Evolutionary conservation across 2,797 vertebrate species (phyloP).

Genomic region (Lithobates pipiens): DNA sequence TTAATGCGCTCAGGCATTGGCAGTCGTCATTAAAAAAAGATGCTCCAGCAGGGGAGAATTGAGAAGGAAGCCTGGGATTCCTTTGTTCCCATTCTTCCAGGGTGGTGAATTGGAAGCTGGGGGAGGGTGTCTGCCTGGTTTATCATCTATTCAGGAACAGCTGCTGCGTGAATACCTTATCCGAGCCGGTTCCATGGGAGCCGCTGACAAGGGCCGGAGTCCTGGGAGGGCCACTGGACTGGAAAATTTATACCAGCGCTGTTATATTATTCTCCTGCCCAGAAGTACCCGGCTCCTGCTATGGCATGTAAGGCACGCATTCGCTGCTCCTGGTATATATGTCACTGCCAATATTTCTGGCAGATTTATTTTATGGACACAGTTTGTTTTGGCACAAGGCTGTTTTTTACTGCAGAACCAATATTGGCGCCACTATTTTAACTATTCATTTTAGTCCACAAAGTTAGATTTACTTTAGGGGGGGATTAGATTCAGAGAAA

Average conservation of each 20-base stretch:
- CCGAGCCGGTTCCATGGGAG: conserved; percentile 11
- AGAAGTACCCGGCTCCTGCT: not conserved
- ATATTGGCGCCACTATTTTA: not conserved
- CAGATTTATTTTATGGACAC: not conserved
- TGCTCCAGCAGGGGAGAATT: conserved; percentile 44
- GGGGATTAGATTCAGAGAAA: not conserved
- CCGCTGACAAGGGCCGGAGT: not conserved
- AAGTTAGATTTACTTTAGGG: not conserved
- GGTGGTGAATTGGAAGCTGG: conserved; percentile 56
- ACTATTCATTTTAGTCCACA: not conserved
- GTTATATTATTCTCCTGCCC: not conserved
- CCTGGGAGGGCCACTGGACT: conserved; percentile 33
- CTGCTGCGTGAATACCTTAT: conserved; percentile 64
- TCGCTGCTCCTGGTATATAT: not conserved
- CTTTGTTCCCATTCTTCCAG: conserved; percentile 61
- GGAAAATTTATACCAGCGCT: conserved; percentile 5
- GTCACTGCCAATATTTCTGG: not conserved
- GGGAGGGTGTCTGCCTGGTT: conserved; percentile 39
- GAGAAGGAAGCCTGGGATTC: conserved; percentile 47
- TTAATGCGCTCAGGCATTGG: conserved; percentile 26
- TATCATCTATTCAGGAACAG: conserved; percentile 63
- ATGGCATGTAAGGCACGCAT: not conserved
- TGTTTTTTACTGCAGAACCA: not conserved
- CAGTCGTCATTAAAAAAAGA: conserved; percentile 42
- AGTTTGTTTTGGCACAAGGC: not conserved